A percentile compares a stretch with the other conserved stretches of the same genome.
phyloP scores from a whole-genome alignment of 2,797 vertebrate species.

The Mus caroli region DNA sequence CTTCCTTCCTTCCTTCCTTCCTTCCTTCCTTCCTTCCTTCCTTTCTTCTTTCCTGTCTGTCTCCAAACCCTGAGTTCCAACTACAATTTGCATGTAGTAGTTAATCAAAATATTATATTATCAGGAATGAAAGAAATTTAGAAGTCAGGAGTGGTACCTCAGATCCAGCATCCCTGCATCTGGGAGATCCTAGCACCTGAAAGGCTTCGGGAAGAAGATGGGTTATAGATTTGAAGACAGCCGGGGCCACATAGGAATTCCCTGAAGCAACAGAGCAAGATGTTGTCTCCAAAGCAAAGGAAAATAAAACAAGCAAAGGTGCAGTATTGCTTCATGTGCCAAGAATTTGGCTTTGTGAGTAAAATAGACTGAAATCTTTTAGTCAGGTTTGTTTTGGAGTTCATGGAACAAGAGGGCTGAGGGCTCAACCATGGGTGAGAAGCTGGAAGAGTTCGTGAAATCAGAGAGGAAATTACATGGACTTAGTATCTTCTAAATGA shows the following conservation, averaged over 20 bases:
- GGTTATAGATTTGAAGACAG: neutral
- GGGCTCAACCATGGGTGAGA: neutral
- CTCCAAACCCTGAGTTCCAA: neutral
- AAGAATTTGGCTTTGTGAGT: neutral
- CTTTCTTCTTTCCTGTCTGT: neutral
- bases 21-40: neutral
- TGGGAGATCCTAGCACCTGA: neutral
- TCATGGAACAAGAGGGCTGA: too few relatives aligned
- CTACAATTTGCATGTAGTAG: neutral
- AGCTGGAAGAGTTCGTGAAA: neutral
- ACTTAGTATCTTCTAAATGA: conserved; percentile 49
- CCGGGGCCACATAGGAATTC: neutral
- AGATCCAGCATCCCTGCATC: neutral
- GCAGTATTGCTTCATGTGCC: neutral
- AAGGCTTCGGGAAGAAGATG: too few relatives aligned
- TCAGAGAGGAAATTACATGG: neutral
- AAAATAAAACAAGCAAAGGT: neutral
- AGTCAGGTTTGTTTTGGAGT: neutral
- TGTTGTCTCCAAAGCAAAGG: neutral
- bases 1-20: neutral
- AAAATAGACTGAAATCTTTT: neutral
- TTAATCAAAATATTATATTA: neutral
- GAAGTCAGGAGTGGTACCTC: neutral
- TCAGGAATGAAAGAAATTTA: neutral
- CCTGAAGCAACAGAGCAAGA: neutral